Base-by-base conservation (phyloP, 2,113 vertebrate genomes). In the Pampusana beccarii region DNA sequence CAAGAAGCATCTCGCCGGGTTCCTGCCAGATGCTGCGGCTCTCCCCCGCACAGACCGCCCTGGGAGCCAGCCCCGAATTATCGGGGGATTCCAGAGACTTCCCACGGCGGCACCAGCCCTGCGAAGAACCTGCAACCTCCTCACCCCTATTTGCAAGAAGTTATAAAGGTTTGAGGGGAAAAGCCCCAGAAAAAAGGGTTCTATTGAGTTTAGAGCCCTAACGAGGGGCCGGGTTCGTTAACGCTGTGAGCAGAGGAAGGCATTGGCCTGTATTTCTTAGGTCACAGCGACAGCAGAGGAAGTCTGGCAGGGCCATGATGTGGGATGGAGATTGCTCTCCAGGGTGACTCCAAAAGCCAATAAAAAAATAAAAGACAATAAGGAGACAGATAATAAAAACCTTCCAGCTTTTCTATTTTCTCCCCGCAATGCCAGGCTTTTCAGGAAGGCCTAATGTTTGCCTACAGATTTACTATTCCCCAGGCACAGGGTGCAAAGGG, bases 311-410 rank as follows among this genome's bases (percentile, higher is more conserved):
- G 91, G 92, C 91, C 80, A 12, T 10, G 54, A 58, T 57, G 80
- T 65, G 80, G 86, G 91, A 50, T 91, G 93, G 80, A 94, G 96
- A 96, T 96, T 96, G 88, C 96, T 96, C 96, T 97, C 96, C 93
- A 92, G 96, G 92, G 96, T 92, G 94, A 73, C 88, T 94, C 88
- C 29, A 29, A 58, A 82, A 91, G 83, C 93, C 92, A 97, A 97
- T 95, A 91, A 96, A 44, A 44, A 44, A 44, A 44, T 44, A 96
- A 83, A 89, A 91, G 92, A 96, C 96, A 97, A 97, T 97, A 87
- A 96, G 92, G 93, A 93, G 91, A 85, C 93, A 96, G 92, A 94
- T 95, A 85, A 97, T 97, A 96, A 97, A 97, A 97, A 75, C 11
- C 88, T 46, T 92, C 53, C 73, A n/a, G 88, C 85, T 94, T 93